phyloP scores from a whole-genome alignment of 2,888 invertebrate genomes.

The Morinoia aosen region DNA sequence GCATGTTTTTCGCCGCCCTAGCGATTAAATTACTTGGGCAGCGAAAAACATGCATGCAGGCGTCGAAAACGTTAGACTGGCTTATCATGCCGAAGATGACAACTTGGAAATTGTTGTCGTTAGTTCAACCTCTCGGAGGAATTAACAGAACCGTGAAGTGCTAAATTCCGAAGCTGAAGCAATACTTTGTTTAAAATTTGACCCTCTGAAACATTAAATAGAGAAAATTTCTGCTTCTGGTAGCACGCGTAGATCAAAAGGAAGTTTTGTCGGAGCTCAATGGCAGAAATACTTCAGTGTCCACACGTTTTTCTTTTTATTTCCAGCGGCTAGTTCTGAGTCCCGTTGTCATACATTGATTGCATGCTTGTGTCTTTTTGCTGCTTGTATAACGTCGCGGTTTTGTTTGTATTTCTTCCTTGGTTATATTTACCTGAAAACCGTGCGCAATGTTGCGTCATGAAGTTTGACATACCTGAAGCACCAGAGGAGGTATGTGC shows the following conservation, averaged over 20 bases:
- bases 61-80: too few relatives aligned
- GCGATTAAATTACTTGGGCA: too few relatives aligned
- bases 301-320: not conserved
- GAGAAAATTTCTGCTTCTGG: not conserved
- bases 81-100: not conserved
- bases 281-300: not conserved
- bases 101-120: not conserved
- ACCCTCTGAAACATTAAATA: not conserved
- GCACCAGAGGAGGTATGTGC: not conserved
- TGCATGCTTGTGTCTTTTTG: not conserved
- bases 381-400: not conserved
- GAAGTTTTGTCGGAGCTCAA: not conserved
- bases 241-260: not conserved
- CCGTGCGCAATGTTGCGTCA: not conserved
- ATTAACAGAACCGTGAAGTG: not conserved
- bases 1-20: too few relatives aligned
- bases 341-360: not conserved
- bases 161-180: not conserved
- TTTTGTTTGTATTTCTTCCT: not conserved
- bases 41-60: too few relatives aligned
- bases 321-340: not conserved
- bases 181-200: not conserved
- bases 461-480: not conserved
- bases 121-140: not conserved
- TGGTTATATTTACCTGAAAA: not conserved